Evolutionary conservation across 1,140 invertebrate genomes (phyloP).

Genomic region (Rhopalosiphum padi): DNA sequence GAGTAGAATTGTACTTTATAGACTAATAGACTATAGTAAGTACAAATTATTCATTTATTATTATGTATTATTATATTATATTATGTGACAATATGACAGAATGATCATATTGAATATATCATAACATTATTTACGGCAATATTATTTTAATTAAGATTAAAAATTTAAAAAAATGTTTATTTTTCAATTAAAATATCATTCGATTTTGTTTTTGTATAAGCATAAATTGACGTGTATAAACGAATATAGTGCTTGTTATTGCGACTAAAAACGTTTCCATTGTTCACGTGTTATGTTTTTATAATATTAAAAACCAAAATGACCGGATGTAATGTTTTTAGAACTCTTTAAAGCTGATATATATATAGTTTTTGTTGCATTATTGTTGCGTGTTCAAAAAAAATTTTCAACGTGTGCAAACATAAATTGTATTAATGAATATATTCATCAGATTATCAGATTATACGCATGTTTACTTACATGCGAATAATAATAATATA

Average conservation of each 20-base stretch:
- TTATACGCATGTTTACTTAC: neutral
- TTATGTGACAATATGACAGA: neutral
- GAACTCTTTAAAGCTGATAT: neutral
- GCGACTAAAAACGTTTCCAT: neutral
- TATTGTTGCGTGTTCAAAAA: slow-evolving; percentile 4
- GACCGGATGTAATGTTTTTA: slow-evolving; percentile 39
- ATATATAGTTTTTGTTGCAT: slow-evolving; percentile 10
- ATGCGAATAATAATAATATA: neutral
- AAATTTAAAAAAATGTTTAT: neutral
- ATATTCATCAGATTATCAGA: neutral
- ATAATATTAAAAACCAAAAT: neutral
- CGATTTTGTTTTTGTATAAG: neutral
- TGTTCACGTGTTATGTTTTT: neutral
- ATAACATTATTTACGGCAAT: neutral
- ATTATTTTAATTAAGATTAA: neutral
- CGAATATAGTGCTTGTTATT: neutral
- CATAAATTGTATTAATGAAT: slow-evolving; percentile 18
- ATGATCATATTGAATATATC: neutral
- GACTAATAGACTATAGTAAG: no score
- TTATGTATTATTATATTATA: neutral
- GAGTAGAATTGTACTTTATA: neutral
- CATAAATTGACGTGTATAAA: neutral
- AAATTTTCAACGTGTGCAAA: neutral
- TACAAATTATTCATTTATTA: no score
- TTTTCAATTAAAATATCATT: neutral